Conservation (phyloP, 2,113 vertebrate species). For the Tetrax tetrax region DNA sequence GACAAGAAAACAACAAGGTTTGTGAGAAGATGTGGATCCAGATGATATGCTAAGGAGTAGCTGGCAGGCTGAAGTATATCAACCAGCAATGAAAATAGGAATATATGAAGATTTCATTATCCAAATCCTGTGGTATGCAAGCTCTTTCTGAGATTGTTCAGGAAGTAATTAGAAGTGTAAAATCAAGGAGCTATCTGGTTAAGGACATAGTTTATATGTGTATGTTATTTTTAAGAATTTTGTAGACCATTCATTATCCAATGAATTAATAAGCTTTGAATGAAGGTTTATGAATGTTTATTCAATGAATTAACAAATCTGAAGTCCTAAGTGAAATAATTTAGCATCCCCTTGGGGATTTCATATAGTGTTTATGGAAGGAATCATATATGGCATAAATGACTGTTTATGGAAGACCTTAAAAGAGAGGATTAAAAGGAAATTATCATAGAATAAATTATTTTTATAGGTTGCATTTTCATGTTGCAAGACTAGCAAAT, state of each 20-base stretch:
- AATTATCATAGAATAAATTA: background rate
- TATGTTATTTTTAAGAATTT: background rate
- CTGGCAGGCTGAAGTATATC: background rate
- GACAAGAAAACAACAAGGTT: background rate
- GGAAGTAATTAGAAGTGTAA: background rate
- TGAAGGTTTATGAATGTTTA: background rate
- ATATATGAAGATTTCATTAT: background rate
- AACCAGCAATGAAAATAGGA: background rate
- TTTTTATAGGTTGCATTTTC: background rate
- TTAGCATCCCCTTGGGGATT: background rate
- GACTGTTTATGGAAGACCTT: background rate
- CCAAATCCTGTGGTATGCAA: background rate
- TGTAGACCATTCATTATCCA: background rate
- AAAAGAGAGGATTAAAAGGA: background rate
- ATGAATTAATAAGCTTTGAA: background rate
- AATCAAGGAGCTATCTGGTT: background rate
- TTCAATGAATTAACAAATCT: background rate
- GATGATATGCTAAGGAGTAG: background rate
- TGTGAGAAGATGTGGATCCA: conserved; percentile 2
- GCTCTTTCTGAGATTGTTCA: background rate
- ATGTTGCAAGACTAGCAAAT: background rate
- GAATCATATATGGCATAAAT: background rate
- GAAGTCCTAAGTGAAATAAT: background rate
- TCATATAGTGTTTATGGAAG: background rate
- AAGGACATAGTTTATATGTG: background rate